Conservation (phyloP, 2,888 invertebrate genomes). For the Gibbula magus region DNA sequence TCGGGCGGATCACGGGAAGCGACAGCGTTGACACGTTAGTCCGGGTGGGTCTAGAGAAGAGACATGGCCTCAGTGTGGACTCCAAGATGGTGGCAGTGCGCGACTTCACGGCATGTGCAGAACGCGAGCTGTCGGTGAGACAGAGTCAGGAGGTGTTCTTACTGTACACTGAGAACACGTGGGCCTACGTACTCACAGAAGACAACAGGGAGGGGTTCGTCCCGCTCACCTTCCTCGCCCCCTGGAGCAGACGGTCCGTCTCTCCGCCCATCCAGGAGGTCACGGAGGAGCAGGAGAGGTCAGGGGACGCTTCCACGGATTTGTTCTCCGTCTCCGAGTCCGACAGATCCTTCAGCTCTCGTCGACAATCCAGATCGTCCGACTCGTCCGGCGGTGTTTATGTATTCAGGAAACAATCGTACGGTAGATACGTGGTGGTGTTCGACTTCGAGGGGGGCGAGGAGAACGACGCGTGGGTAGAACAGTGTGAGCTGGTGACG, state of each 20-base stretch:
- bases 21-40: slow-evolving; percentile 94
- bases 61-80: slow-evolving; percentile 72
- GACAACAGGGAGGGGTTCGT: slow-evolving; percentile 94
- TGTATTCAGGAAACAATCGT: slow-evolving; percentile 82
- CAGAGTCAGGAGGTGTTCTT: slow-evolving; percentile 94
- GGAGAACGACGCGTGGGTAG: slow-evolving; percentile 95
- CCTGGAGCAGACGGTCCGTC: not conserved
- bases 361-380: slow-evolving; percentile 77
- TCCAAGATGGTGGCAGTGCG: slow-evolving; percentile 57
- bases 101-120: slow-evolving; percentile 95
- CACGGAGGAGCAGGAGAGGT: not conserved
- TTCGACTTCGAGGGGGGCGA: slow-evolving; percentile 94
- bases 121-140: slow-evolving; percentile 93
- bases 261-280: not conserved
- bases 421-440: slow-evolving; percentile 91
- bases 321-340: not conserved
- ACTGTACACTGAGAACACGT: slow-evolving; percentile 95
- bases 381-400: slow-evolving; percentile 20
- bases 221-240: slow-evolving; percentile 81
- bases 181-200: slow-evolving; percentile 96
- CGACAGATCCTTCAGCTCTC: not conserved
- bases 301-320: not conserved
- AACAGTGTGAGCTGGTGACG: slow-evolving; percentile 95
- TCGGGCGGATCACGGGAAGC: slow-evolving; percentile 93
- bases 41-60: slow-evolving; percentile 92